A percentile compares a stretch with the other conserved stretches of the same genome.
Evolutionary conservation across 2,888 invertebrate species (phyloP).

Genomic region (Merodon equestris): DNA sequence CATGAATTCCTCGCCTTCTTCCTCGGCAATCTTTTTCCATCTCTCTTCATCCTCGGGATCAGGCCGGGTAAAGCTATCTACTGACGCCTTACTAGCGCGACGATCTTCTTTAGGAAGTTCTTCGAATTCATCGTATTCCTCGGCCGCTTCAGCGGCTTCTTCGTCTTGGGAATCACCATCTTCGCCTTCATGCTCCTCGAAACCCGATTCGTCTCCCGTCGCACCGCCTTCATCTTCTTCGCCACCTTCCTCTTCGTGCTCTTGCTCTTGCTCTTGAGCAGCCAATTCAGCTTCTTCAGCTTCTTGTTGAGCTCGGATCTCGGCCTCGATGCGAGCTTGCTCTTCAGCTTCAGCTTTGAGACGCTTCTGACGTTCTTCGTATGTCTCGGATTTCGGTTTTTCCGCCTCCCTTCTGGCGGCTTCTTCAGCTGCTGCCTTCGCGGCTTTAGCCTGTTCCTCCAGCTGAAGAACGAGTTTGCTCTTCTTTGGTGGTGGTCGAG

Average conservation of each 20-base stretch:
- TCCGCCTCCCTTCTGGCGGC: slow-evolving; percentile 74
- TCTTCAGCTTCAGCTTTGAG: slow-evolving; percentile 76
- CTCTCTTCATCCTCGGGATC: slow-evolving; percentile 76
- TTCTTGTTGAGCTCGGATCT: slow-evolving; percentile 74
- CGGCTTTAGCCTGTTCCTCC: slow-evolving; percentile 78
- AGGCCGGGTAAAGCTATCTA: slow-evolving; percentile 76
- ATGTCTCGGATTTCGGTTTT: slow-evolving; percentile 75
- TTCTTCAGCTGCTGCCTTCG: slow-evolving; percentile 76
- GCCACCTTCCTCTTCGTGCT: slow-evolving; percentile 71
- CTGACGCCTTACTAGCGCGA: slow-evolving; percentile 75
- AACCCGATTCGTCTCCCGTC: slow-evolving; percentile 70
- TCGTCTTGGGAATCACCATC: slow-evolving; percentile 69
- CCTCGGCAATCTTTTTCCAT: slow-evolving; percentile 77
- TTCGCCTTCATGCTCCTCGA: slow-evolving; percentile 69
- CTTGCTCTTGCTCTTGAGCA: slow-evolving; percentile 71
- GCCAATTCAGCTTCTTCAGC: slow-evolving; percentile 73
- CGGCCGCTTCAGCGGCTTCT: slow-evolving; percentile 70
- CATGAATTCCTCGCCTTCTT: slow-evolving; percentile 77
- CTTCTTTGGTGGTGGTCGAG: slow-evolving; percentile 77
- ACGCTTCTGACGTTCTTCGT: slow-evolving; percentile 76
- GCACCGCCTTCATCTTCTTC: slow-evolving; percentile 68
- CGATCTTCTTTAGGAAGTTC: slow-evolving; percentile 71
- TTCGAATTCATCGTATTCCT: slow-evolving; percentile 71
- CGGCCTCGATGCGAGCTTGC: slow-evolving; percentile 74
- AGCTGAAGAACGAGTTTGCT: slow-evolving; percentile 77